phyloP scores from a whole-genome alignment of 1,140 invertebrate genomes.

The Euwallacea fornicatus region DNA sequence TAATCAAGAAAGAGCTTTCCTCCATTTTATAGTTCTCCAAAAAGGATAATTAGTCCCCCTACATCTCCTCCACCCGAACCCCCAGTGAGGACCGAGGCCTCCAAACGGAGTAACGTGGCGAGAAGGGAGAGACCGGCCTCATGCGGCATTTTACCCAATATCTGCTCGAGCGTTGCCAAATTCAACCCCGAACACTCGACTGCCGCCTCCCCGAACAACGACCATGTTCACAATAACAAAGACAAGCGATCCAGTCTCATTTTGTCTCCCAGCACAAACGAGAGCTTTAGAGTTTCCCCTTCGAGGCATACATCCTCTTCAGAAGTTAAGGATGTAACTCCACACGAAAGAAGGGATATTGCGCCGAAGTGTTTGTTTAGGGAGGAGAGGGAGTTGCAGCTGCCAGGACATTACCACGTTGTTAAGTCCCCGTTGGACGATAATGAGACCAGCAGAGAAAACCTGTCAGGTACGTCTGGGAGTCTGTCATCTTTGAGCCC shows the following conservation, averaged over 20 bases:
- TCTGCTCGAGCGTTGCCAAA: constrained; percentile 46
- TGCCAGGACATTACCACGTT: constrained; percentile 20
- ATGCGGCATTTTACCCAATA: constrained; percentile 47
- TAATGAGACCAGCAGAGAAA: constrained; percentile 48
- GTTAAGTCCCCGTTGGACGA: constrained; percentile 49
- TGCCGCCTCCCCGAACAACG: constrained; percentile 42
- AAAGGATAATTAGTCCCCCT: constrained; percentile 55
- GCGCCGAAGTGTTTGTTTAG: constrained; percentile 32
- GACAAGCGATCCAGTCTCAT: constrained; percentile 19
- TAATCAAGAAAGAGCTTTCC: background rate
- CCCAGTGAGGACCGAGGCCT: constrained; percentile 52
- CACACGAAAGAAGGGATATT: constrained; percentile 14
- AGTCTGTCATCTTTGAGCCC: constrained; percentile 52
- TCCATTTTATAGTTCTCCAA: background rate
- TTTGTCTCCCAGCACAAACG: constrained; percentile 17
- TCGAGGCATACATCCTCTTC: constrained; percentile 24
- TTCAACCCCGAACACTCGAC: background rate
- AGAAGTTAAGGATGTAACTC: constrained; percentile 10
- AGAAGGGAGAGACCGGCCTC: constrained; percentile 48
- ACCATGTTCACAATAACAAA: constrained; percentile 21
- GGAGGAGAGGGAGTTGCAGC: constrained; percentile 29
- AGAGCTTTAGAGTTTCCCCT: constrained; percentile 21
- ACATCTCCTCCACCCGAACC: constrained; percentile 58
- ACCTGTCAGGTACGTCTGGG: constrained; percentile 54
- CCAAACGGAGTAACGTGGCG: constrained; percentile 47